Evolutionary conservation across 2,113 vertebrate genomes (phyloP).

Genomic region (Carassius gibelio): DNA sequence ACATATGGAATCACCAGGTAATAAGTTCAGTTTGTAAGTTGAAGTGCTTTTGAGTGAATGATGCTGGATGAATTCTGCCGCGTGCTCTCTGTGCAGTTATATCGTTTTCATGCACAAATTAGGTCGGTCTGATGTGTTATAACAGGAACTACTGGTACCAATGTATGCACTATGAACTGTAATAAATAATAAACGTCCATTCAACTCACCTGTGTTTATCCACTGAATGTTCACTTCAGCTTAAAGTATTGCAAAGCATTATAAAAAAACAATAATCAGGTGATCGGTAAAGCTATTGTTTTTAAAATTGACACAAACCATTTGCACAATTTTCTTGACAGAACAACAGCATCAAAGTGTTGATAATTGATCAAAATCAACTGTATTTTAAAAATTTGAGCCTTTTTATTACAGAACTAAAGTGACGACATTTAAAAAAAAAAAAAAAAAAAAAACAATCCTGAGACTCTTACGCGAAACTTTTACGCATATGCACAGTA

Average conservation of each 20-base stretch:
- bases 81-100: slow-evolving; percentile 66
- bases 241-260: too few species aligned
- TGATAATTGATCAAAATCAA: neutral
- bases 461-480: neutral
- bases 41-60: slow-evolving; percentile 46
- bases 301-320: neutral
- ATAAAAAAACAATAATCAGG: neutral
- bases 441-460: neutral
- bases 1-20: neutral
- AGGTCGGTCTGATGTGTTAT: slow-evolving; percentile 65
- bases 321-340: neutral
- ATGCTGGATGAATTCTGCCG: slow-evolving; percentile 57
- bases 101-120: slow-evolving; percentile 57
- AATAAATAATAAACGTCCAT: slow-evolving; percentile 72
- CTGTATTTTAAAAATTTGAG: neutral
- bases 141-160: slow-evolving; percentile 65
- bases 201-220: neutral
- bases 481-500: neutral
- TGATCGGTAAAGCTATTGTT: neutral
- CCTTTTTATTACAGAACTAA: neutral
- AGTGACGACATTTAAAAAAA: neutral
- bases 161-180: slow-evolving; percentile 76
- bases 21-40: slow-evolving; percentile 37
- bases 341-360: neutral
- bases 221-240: too few species aligned